Evolutionary conservation across 2,888 invertebrate genomes (phyloP).

Genomic region (Nasonia oneida): DNA sequence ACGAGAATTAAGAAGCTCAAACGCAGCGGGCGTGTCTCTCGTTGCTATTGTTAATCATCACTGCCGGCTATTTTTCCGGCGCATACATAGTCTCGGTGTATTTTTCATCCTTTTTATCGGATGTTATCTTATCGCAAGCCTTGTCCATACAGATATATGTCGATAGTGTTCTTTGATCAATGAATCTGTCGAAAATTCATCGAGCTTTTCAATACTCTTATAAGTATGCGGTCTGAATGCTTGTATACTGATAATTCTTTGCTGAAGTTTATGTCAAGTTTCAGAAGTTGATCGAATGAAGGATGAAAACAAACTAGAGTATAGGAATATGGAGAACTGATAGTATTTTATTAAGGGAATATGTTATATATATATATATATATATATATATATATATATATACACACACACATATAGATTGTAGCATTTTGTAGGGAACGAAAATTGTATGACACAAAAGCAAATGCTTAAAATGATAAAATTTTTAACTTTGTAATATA

Average conservation of each 20-base stretch:
- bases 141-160: background rate
- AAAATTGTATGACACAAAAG: too few relatives aligned
- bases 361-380: background rate
- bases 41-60: slow-evolving; percentile 3
- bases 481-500: background rate
- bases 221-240: background rate
- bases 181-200: background rate
- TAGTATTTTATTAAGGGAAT: background rate
- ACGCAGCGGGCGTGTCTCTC: background rate
- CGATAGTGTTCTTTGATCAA: background rate
- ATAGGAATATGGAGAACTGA: too few relatives aligned
- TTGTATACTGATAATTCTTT: too few relatives aligned
- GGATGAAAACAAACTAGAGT: too few relatives aligned
- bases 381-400: too few relatives aligned
- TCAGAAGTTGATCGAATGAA: too few relatives aligned
- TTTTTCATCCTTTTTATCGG: background rate
- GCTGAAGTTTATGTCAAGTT: too few relatives aligned
- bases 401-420: too few relatives aligned
- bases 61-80: background rate
- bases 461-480: too few relatives aligned
- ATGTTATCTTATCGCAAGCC: background rate
- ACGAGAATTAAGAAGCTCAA: background rate
- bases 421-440: too few relatives aligned
- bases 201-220: background rate
- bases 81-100: background rate